Evolutionary conservation across 2,888 invertebrate species (phyloP).

Genomic region (Ochropleura plecta): DNA sequence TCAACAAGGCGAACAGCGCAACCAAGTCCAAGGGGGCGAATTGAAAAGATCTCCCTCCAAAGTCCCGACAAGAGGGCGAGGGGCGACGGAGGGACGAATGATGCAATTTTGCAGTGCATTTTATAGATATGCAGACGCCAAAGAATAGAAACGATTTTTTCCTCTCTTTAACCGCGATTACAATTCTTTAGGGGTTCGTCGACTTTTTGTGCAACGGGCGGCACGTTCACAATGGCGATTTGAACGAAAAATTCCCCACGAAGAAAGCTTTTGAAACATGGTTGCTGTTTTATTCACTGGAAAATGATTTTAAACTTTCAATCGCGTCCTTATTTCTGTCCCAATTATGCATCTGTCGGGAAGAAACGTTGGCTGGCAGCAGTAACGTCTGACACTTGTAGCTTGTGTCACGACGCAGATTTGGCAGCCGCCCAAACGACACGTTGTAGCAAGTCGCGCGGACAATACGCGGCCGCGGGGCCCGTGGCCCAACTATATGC

Average conservation of each 20-base stretch:
- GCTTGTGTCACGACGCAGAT: conserved; percentile 76
- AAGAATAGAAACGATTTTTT: conserved; percentile 73
- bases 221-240: conserved; percentile 61
- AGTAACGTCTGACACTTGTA: conserved; percentile 84
- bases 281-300: conserved; percentile 55
- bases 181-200: conserved; percentile 63
- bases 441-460: conserved; percentile 67
- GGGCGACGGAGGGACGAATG: conserved; percentile 71
- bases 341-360: conserved; percentile 84
- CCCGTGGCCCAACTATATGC: conserved; percentile 50
- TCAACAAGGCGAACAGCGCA: conserved; percentile 68
- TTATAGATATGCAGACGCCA: conserved; percentile 71
- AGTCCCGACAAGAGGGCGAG: conserved; percentile 68
- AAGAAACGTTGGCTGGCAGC: conserved; percentile 74
- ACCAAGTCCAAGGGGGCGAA: conserved; percentile 74
- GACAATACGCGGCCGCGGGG: conserved; percentile 61
- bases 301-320: conserved; percentile 74
- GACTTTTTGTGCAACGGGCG: conserved; percentile 50
- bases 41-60: conserved; percentile 77
- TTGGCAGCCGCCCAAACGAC: conserved; percentile 82
- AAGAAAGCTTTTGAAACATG: conserved; percentile 56
- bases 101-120: conserved; percentile 82
- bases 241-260: conserved; percentile 22
- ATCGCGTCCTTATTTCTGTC: conserved; percentile 77
- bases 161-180: conserved; percentile 69